Percentiles rank a stretch among this genome's conserved stretches.
These are phyloP conservation scores for Rhingia campestris DNA, from an alignment of 2,888 invertebrate species.

Conservation along the genomic window DNA sequence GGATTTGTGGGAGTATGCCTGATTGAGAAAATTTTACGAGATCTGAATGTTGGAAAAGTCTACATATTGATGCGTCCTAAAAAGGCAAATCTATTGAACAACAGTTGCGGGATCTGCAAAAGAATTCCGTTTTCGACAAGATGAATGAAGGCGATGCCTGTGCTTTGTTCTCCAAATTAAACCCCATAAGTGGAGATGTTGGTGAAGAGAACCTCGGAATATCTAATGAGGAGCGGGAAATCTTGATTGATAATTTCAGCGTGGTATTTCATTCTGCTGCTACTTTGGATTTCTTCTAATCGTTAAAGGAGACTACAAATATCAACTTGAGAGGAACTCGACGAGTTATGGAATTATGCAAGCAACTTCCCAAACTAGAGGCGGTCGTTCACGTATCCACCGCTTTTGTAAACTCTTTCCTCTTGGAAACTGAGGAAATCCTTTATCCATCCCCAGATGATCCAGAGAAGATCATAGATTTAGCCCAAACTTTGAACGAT, in stretches of 20 bases:
- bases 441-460: conserved; percentile 91
- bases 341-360: conserved; percentile 90
- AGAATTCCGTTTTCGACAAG: conserved; percentile 90
- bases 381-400: conserved; percentile 96
- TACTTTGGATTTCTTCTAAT: conserved; percentile 95
- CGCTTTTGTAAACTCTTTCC: conserved; percentile 94
- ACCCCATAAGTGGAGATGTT: conserved; percentile 91
- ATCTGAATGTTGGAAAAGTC: conserved; percentile 80
- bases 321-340: conserved; percentile 95
- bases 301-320: conserved; percentile 90
- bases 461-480: conserved; percentile 87
- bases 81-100: conserved; percentile 90
- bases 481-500: conserved; percentile 86
- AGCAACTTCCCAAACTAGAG: conserved; percentile 89
- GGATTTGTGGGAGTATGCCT: conserved; percentile 96
- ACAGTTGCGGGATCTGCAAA: conserved; percentile 90
- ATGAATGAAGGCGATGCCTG: conserved; percentile 85
- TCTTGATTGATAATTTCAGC: conserved; percentile 89
- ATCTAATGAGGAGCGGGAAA: conserved; percentile 85
- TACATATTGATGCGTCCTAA: conserved; percentile 94
- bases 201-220: conserved; percentile 89
- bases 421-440: conserved; percentile 89
- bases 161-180: conserved; percentile 87
- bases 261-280: conserved; percentile 97
- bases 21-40: conserved; percentile 94